A percentile compares a stretch with the other conserved stretches of the same genome.
Evolutionary conservation across 1,140 invertebrate species (phyloP).

Genomic region (Drosophila tsacasi): DNA sequence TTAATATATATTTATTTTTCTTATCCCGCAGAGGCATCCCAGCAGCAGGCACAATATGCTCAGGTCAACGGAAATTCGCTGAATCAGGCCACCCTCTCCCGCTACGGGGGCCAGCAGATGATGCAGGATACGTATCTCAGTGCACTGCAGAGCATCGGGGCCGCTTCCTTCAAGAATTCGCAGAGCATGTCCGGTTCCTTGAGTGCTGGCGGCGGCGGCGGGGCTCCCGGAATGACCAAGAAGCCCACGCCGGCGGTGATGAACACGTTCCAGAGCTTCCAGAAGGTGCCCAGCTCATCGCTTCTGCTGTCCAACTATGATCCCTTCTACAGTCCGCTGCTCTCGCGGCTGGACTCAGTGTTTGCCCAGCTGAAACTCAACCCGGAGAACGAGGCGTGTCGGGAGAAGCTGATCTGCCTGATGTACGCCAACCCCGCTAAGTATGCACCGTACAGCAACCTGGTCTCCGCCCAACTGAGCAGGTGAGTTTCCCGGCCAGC

Average conservation of each 20-base stretch:
- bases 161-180: slow-evolving; percentile 80
- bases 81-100: slow-evolving; percentile 63
- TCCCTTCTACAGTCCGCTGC: slow-evolving; percentile 93
- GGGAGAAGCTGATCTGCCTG: slow-evolving; percentile 92
- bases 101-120: slow-evolving; percentile 69
- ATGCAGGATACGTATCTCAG: slow-evolving; percentile 81
- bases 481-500: slow-evolving; percentile 86
- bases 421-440: slow-evolving; percentile 94
- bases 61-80: slow-evolving; percentile 65
- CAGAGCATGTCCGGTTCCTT: slow-evolving; percentile 72
- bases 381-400: slow-evolving; percentile 88
- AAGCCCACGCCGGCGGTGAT: slow-evolving; percentile 76
- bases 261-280: slow-evolving; percentile 89
- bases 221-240: slow-evolving; percentile 63
- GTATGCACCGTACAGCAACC: slow-evolving; percentile 93
- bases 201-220: slow-evolving; percentile 26
- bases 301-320: slow-evolving; percentile 93
- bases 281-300: slow-evolving; percentile 93
- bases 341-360: slow-evolving; percentile 92
- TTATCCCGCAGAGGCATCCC: slow-evolving; percentile 66
- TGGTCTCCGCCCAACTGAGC: slow-evolving; percentile 94
- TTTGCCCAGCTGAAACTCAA: slow-evolving; percentile 90
- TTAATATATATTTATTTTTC: background rate
- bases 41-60: slow-evolving; percentile 73
- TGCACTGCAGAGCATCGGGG: slow-evolving; percentile 75